These are phyloP conservation scores for Euleptes europaea DNA, from an alignment of 2,113 vertebrate genomes.

Conservation along the genomic window DNA sequence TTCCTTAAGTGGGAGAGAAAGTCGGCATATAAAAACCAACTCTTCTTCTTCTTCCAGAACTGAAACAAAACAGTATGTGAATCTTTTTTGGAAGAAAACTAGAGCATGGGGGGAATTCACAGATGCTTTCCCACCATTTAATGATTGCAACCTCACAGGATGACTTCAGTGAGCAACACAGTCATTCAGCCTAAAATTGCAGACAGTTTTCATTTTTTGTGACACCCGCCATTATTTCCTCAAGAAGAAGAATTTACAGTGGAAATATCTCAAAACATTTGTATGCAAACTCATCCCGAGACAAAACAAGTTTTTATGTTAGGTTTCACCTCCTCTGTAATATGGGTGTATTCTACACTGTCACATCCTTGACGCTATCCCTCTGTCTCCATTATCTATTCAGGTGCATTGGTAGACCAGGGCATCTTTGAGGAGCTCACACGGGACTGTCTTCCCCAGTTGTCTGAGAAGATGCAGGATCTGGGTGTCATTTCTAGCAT, in stretches of 20 bases:
- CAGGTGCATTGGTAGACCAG: constrained; percentile 95
- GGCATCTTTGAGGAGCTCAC: constrained; percentile 97
- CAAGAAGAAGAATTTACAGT: neutral
- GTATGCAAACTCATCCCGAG: neutral
- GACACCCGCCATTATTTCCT: neutral
- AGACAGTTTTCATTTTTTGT: neutral
- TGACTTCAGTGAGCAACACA: neutral
- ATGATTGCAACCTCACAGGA: neutral
- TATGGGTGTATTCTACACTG: neutral
- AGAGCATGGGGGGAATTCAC: neutral
- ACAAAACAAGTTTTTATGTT: neutral
- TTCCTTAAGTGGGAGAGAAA: no score
- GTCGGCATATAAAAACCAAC: no score
- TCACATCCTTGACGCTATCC: neutral
- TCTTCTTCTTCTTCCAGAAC: no score
- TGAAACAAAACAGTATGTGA: neutral
- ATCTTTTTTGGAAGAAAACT: neutral
- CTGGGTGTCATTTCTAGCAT: constrained; percentile 96
- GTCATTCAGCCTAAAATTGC: neutral
- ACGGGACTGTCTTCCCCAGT: constrained; percentile 84
- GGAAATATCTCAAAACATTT: neutral
- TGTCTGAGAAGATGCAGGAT: constrained; percentile 94
- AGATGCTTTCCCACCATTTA: neutral
- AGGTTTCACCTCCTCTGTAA: neutral
- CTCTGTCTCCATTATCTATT: neutral